Conservation (phyloP, 2,888 invertebrate species). For the Epinotia ramella region DNA sequence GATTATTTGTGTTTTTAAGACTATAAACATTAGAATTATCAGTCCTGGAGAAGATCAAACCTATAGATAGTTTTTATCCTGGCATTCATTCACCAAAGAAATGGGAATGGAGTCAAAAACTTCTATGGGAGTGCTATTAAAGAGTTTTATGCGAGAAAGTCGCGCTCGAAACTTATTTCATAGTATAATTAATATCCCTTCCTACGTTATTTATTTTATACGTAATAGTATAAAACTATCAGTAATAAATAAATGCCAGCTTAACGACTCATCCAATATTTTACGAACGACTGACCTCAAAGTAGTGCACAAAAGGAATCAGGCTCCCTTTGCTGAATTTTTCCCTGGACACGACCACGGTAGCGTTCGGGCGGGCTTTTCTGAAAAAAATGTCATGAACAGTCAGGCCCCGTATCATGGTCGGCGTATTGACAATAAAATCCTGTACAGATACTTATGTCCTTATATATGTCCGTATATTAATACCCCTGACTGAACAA, state of each 20-base stretch:
- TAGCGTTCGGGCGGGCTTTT: slow-evolving; percentile 66
- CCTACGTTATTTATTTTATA: not conserved
- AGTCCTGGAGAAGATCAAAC: too few relatives aligned
- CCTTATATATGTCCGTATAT: too few relatives aligned
- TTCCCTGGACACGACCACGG: slow-evolving; percentile 67
- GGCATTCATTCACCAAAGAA: not conserved
- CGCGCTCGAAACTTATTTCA: too few relatives aligned
- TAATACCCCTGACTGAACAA: too few relatives aligned
- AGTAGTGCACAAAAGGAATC: slow-evolving; percentile 67
- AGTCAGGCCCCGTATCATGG: too few relatives aligned
- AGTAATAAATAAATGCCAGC: slow-evolving; percentile 27
- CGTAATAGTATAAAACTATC: not conserved
- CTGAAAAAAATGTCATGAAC: slow-evolving; percentile 57
- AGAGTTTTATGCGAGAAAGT: too few relatives aligned
- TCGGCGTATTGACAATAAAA: too few relatives aligned
- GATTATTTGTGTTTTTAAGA: too few relatives aligned
- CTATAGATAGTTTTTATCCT: not conserved
- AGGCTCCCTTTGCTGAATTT: slow-evolving; percentile 58
- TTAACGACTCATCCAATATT: slow-evolving; percentile 13
- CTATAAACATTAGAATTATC: too few relatives aligned
- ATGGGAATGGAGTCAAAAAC: not conserved
- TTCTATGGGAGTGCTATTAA: too few relatives aligned
- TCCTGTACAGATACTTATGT: too few relatives aligned
- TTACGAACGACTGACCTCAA: slow-evolving; percentile 61
- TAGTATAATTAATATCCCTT: not conserved